These are phyloP conservation scores for Pyrocoelia pectoralis DNA, from an alignment of 2,888 invertebrate species.

Conservation along the genomic window DNA sequence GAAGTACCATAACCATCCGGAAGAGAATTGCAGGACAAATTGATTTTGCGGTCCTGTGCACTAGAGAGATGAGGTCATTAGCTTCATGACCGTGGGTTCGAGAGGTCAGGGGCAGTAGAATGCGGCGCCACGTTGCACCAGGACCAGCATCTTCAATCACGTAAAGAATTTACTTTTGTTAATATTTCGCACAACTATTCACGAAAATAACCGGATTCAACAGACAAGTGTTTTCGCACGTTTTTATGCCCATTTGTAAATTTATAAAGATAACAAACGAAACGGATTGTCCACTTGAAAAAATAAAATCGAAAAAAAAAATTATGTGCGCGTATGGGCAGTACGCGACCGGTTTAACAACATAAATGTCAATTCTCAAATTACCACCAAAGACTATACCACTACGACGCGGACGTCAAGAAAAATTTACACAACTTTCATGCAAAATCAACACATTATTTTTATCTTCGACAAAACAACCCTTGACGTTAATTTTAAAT, in stretches of 20 bases:
- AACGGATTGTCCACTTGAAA: neutral
- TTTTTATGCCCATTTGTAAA: neutral
- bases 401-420: neutral
- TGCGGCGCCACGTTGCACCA: constrained; percentile 40
- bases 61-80: constrained; percentile 46
- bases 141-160: constrained; percentile 31
- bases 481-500: neutral
- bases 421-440: neutral
- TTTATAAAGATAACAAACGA: neutral
- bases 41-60: constrained; percentile 44
- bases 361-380: constrained; percentile 16
- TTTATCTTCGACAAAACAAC: neutral
- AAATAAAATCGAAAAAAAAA: neutral
- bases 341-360: constrained; percentile 13
- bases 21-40: constrained; percentile 43
- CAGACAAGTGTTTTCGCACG: neutral
- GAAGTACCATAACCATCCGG: constrained; percentile 35
- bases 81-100: constrained; percentile 49
- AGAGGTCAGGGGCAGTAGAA: constrained; percentile 45
- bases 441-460: neutral
- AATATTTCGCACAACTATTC: neutral
- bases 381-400: constrained; percentile 11
- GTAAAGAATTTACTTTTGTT: constrained; percentile 20
- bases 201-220: constrained; percentile 20
- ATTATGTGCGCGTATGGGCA: neutral